Base-by-base conservation (phyloP, 2,113 vertebrate species). In the Actenoides lindsayi region DNA sequence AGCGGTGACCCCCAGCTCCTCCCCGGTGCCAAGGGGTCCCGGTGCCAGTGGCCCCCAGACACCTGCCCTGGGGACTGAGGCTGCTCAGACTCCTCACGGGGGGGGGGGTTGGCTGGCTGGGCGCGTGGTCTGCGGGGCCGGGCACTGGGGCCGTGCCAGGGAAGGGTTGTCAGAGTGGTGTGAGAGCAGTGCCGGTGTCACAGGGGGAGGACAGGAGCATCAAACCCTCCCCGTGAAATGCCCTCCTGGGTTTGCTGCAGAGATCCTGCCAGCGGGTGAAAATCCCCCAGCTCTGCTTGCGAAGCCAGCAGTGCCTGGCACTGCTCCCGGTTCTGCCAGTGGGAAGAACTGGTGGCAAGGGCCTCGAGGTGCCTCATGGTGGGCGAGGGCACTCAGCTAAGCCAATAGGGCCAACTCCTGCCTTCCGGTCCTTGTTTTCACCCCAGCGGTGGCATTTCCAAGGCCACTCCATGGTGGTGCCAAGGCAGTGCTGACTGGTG, bases 261-360 rank as follows among this genome's bases (percentile, higher is more conserved):
- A 17, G 30, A 35, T 41, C 39, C 60, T 63, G 37, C 23, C 57
- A 8, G 56, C 0, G 0, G 48, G 21, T 10, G 46, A 73, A 48
- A 76, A 67, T 35, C n/a, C 15, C 57, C 25, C 1, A 0, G 30
- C 70, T 37, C 23, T 0, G 0, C 37, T 53, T 4, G 31, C 1
- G 5, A 73, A 59, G 56, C 62, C 2, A 11, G 37, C n/a, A 5
- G 51, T 17, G 5, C 39, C 39, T 28, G 54, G 48, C 63, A 62
- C 41, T 1, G 2, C 68, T 87, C 67, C 12, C 68, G 13, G 59
- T 18, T 0, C 0, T 39, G 30, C 33, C 46, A 50, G 30, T 15
- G 48, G 39, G 35, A 83, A 53, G 53, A 64, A 83, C 53, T 5
- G 67, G 79, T 68, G 89, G 17, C 31, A 14, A 53, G 20, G 86